Percentiles rank a stretch among this genome's conserved stretches.
phyloP scores from a whole-genome alignment of 2,888 invertebrate genomes.

The Melieria crassipennis region DNA sequence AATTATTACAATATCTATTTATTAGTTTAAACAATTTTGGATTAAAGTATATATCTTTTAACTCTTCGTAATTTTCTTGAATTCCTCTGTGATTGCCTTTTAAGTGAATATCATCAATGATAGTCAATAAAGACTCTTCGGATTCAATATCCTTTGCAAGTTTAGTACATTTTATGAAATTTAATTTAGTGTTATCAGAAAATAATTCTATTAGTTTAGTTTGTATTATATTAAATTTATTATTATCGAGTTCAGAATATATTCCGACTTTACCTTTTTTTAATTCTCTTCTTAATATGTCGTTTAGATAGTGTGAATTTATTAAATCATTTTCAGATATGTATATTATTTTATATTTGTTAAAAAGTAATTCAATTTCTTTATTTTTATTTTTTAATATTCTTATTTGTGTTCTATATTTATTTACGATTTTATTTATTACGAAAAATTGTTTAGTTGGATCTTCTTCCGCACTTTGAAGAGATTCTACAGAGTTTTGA shows the following conservation, averaged over 20 bases:
- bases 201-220: constrained; percentile 14
- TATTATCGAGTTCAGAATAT: constrained; percentile 25
- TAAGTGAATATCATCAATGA: constrained; percentile 23
- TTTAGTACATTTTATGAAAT: constrained; percentile 37
- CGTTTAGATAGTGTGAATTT: not conserved
- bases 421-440: not conserved
- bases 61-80: constrained; percentile 34
- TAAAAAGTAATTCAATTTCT: constrained; percentile 10
- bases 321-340: not conserved
- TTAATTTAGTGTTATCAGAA: constrained; percentile 20
- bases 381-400: not conserved
- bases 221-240: constrained; percentile 15
- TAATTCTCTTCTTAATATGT: not conserved
- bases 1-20: constrained; percentile 29
- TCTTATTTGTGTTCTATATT: not conserved
- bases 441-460: constrained; percentile 12
- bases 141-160: constrained; percentile 24
- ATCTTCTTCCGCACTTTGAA: not conserved
- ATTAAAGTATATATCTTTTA: constrained; percentile 30
- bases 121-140: constrained; percentile 25
- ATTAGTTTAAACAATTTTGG: constrained; percentile 31
- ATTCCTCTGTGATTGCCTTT: constrained; percentile 33
- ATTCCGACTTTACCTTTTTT: constrained; percentile 26
- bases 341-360: constrained; percentile 1
- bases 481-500: not conserved